phyloP scores from a whole-genome alignment of 1,140 invertebrate genomes.

The Lepidurus arcticus region DNA sequence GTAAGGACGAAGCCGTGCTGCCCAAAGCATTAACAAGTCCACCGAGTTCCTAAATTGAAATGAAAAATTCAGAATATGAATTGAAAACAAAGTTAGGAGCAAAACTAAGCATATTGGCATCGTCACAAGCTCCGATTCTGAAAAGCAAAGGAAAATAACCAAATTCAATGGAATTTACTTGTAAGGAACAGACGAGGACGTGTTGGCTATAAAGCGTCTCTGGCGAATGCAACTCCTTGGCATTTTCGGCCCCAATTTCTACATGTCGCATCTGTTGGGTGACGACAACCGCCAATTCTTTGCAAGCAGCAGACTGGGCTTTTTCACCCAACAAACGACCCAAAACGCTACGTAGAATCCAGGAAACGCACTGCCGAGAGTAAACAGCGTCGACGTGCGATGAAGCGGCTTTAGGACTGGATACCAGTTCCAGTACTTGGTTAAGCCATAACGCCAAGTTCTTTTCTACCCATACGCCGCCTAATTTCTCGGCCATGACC shows the following conservation, averaged over 20 bases:
- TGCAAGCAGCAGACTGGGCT: constrained; percentile 89
- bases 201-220: constrained; percentile 91
- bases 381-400: constrained; percentile 97
- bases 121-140: not conserved
- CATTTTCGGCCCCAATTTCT: constrained; percentile 83
- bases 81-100: not conserved
- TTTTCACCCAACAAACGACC: constrained; percentile 93
- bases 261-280: constrained; percentile 80
- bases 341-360: constrained; percentile 83
- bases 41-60: constrained; percentile 52
- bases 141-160: not conserved
- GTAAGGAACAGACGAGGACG: constrained; percentile 84
- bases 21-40: constrained; percentile 72
- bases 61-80: constrained; percentile 38
- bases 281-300: constrained; percentile 87
- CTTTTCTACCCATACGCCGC: constrained; percentile 86
- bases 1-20: constrained; percentile 80
- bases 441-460: constrained; percentile 77
- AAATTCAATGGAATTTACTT: constrained; percentile 76
- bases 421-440: constrained; percentile 86
- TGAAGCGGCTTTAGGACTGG: constrained; percentile 85
- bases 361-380: constrained; percentile 93
- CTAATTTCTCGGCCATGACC: constrained; percentile 69
- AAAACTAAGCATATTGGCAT: too few species aligned
- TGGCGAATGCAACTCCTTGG: constrained; percentile 68